These are phyloP conservation scores for Heliconius charithonia DNA, from an alignment of 2,888 invertebrate genomes.

Conservation along the genomic window DNA sequence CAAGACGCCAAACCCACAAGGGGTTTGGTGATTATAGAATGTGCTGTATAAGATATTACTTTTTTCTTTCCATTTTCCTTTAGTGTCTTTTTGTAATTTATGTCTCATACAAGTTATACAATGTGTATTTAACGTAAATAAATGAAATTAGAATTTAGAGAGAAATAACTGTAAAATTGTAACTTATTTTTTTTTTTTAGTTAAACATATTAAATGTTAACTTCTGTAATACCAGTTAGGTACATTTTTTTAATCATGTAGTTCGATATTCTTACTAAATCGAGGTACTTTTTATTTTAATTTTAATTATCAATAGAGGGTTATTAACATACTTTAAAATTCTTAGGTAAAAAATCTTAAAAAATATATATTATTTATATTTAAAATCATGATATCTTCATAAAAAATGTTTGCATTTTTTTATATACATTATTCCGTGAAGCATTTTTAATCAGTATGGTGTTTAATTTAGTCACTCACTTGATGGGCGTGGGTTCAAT, in stretches of 20 bases:
- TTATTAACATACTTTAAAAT: too few species aligned
- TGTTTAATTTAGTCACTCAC: too few species aligned
- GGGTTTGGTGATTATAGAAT: not conserved
- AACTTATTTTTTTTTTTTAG: not conserved
- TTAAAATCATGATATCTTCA: too few species aligned
- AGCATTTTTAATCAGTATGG: too few species aligned
- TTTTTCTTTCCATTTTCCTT: not conserved
- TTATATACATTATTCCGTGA: too few species aligned
- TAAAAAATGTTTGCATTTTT: too few species aligned
- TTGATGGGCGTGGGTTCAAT: too few species aligned
- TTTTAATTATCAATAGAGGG: too few species aligned
- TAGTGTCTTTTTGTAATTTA: not conserved
- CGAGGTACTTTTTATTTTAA: not conserved
- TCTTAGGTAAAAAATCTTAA: too few species aligned
- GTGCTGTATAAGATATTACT: not conserved
- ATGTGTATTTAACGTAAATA: not conserved
- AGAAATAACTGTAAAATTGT: not conserved
- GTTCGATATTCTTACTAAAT: not conserved
- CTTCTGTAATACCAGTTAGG: not conserved
- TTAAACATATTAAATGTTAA: not conserved
- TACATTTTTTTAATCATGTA: not conserved
- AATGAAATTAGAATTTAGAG: not conserved
- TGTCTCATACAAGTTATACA: not conserved
- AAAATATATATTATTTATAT: too few species aligned
- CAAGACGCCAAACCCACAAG: too few species aligned